Evolutionary conservation across 2,888 invertebrate species (phyloP), one percentile per base, ranked within the genome.

Genomic region (Pardosa pseudoannulata): DNA sequence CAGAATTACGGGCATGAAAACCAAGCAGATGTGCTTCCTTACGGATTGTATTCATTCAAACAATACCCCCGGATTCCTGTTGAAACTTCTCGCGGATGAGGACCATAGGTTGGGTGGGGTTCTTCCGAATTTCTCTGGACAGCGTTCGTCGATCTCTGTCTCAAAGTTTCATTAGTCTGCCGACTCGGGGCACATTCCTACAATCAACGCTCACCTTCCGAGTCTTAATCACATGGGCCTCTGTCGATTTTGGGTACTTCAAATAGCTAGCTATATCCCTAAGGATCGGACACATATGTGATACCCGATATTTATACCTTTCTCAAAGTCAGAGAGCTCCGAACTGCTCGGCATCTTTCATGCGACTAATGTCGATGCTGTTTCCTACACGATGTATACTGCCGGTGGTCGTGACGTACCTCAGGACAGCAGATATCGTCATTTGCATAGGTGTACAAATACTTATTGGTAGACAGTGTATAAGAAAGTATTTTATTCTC

Each of bases 1-100:
- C 29, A 28, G 67, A 1, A 67, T 41, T 64, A 74, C n/a, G 64
- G 64, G 11, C 74, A 64, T 74, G 62, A 19, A 74, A 62, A 39
- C 27, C 36, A 39, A 74, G 13, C 39, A 74, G 19, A 27, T 36
- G 32, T n/a, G n/a, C n/a, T n/a, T 74, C 27, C 73, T 62, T 62
- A 6, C 27, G 5, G 62, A 46, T 13, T 9, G 41, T 16, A 46
- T 46, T 46, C 16, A 16, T 46, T 16, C 13, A 46, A 46, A 16
- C 41, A 46, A 46, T 16, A 46, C 6, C 16, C 41, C 50, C 23
- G 31, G 56, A 56, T 72, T 19, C 72, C 7, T 72, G n/a, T 56
- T 72, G 56, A 28, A 72, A 72, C 32, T 56, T 11, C 6, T 72
- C 31, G 50, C 31, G 19, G 31, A 50, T 56, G 31, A 28, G n/a